phyloP scores from a whole-genome alignment of 2,113 vertebrate genomes.

The Rutilus rutilus region DNA sequence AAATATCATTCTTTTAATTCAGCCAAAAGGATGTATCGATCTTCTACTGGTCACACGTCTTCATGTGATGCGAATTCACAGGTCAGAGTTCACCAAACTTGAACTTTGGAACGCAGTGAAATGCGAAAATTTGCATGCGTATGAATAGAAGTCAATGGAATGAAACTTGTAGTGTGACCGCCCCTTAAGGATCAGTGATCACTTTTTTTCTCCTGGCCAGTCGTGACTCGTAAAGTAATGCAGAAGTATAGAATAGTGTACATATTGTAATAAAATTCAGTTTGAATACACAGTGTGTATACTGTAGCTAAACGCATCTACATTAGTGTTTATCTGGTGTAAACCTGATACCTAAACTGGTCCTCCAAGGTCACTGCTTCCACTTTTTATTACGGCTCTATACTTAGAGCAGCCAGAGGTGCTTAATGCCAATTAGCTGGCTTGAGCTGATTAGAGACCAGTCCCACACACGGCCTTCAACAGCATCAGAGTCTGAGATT shows the following conservation, averaged over 20 bases:
- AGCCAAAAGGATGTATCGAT: too few species aligned
- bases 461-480: slow-evolving; percentile 31
- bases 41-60: too few species aligned
- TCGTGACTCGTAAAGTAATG: too few species aligned
- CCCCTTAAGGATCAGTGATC: too few species aligned
- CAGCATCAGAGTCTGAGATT: slow-evolving; percentile 47
- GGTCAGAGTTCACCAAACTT: too few species aligned
- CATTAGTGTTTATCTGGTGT: neutral
- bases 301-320: neutral
- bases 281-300: neutral
- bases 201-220: too few species aligned
- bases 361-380: slow-evolving; percentile 29
- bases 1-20: too few species aligned
- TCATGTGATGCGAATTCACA: too few species aligned
- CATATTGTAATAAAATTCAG: neutral
- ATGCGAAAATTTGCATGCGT: too few species aligned
- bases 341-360: neutral
- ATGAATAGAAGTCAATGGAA: too few species aligned
- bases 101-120: too few species aligned
- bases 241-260: neutral
- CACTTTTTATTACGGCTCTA: slow-evolving; percentile 38
- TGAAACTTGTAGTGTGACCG: too few species aligned
- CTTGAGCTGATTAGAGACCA: slow-evolving; percentile 54
- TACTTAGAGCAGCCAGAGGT: slow-evolving; percentile 35
- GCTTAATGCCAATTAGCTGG: slow-evolving; percentile 32